Evolutionary conservation across 2,113 vertebrate genomes (phyloP).

Genomic region (Australoheros scitulus): DNA sequence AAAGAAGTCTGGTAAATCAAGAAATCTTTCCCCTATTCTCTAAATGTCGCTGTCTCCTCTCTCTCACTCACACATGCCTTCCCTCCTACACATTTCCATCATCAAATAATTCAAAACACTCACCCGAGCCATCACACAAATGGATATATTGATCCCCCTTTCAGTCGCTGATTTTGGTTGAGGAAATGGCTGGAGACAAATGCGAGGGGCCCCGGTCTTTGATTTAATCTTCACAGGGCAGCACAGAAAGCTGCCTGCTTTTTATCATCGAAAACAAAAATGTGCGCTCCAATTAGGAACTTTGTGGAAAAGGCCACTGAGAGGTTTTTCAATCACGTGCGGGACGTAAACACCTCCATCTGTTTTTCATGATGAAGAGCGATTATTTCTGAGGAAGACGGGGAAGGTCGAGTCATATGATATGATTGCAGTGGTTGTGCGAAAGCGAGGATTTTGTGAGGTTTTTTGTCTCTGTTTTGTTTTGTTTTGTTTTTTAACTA

Average conservation of each 20-base stretch:
- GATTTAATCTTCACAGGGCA: slow-evolving; percentile 37
- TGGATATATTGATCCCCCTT: slow-evolving; percentile 60
- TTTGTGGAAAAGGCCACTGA: background rate
- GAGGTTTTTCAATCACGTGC: slow-evolving; percentile 22
- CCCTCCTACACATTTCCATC: slow-evolving; percentile 34
- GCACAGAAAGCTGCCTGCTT: background rate
- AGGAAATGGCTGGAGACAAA: slow-evolving; percentile 38
- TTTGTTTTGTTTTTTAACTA: background rate
- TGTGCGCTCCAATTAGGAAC: background rate
- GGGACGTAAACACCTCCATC: slow-evolving; percentile 12
- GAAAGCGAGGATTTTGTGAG: background rate
- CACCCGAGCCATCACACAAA: slow-evolving; percentile 28
- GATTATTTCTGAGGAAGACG: background rate
- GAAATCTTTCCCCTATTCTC: background rate
- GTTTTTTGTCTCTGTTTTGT: background rate
- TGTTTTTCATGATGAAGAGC: slow-evolving; percentile 11
- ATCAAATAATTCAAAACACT: slow-evolving; percentile 56
- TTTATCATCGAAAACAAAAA: slow-evolving; percentile 18
- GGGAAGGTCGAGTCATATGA: background rate
- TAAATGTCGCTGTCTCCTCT: background rate
- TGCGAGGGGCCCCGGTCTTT: background rate
- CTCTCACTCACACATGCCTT: background rate
- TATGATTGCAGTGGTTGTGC: background rate
- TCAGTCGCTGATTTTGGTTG: slow-evolving; percentile 5
- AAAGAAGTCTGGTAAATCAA: background rate